These are phyloP conservation scores for Myotis findleyi DNA, from an alignment of 2,797 vertebrate species.

Conservation along the genomic window DNA sequence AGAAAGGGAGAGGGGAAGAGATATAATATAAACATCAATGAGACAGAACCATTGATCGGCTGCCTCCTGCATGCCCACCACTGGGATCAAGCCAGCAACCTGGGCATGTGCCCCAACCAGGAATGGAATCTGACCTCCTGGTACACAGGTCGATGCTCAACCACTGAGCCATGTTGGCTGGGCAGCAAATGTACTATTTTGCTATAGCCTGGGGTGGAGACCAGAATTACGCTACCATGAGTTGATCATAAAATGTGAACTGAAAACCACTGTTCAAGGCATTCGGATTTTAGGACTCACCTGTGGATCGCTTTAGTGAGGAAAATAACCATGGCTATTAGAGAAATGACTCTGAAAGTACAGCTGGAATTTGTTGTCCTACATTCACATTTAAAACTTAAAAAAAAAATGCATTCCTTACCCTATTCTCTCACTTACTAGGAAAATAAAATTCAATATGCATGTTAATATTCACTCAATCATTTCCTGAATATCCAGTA, in stretches of 20 bases:
- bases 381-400: neutral
- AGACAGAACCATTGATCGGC: no score
- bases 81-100: no score
- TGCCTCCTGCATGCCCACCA: no score
- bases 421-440: neutral
- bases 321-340: neutral
- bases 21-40: no score
- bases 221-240: neutral
- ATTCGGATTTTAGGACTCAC: rapidly evolving
- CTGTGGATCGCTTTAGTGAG: neutral
- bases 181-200: neutral
- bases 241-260: neutral
- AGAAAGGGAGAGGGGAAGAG: no score
- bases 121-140: no score
- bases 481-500: neutral
- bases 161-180: no score
- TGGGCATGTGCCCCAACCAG: no score
- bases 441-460: conserved; percentile 31
- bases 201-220: neutral
- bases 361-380: neutral
- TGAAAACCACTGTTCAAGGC: neutral
- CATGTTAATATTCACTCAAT: neutral
- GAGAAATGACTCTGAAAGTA: neutral
- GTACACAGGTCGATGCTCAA: no score
- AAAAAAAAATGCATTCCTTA: neutral